Base-by-base conservation (phyloP, 1,140 invertebrate genomes). In the Heliconius eleuchia region DNA sequence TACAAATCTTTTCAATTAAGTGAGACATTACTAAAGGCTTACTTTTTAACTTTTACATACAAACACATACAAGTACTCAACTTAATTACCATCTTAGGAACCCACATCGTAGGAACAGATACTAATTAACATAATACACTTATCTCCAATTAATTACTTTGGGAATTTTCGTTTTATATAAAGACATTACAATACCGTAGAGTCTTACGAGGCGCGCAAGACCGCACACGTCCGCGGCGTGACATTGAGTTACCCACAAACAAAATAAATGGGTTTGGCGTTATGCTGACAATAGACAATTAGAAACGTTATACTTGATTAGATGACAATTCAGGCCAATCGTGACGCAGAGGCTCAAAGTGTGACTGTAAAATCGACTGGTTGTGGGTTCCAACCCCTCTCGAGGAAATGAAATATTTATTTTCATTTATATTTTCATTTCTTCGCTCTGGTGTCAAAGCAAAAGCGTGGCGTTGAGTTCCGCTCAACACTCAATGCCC, bases 211-310 rank as follows among this genome's bases (percentile, higher is more conserved):
- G 50, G 18, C 13, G 34, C 6, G 52, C 16, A 6, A 30, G 27
- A 19, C 66, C 42, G 39, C 50, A 52, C n/a, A 76, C 75, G 75
- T 71, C 23, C 66, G 66, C 42, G 52, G 75, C 42, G 75, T 76
- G 75, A 76, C 71, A 71, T 76, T 76, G 75, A 76, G 75, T 76
- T 76, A 50, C 71, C 75, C 39, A 34, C 75, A 76, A 76, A 71
- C 66, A 76, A 71, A 76, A 76, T 76, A 76, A 39, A 57, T 57
- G 55, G 55, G 55, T 7, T 57, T 57, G 23, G 55, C 8, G 6
- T 18, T 57, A n/a, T 57, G 11, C 66, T 42, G 39, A 30, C 39
- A 34, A 34, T 6, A 34, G 34, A 34, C 34, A 34, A 34, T 34
- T 34, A 34, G 34, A 34, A 34, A 34, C 34, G 5, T 34, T 34